Percentiles rank a stretch among this genome's conserved stretches.
Evolutionary conservation across 2,113 vertebrate genomes (phyloP).

Genomic region (Neodon shergylaensis): DNA sequence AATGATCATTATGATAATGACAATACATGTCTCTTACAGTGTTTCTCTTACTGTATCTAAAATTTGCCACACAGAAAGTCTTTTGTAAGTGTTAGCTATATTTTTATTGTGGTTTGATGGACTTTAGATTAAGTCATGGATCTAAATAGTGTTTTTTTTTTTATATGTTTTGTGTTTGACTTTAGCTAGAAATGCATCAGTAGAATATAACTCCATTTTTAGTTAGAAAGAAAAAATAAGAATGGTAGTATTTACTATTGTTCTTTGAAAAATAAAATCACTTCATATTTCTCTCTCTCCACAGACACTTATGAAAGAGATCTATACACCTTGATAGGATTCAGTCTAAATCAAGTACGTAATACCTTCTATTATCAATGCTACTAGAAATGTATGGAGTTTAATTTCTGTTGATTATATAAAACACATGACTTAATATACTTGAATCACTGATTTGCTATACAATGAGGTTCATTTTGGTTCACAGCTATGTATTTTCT

Average conservation of each 20-base stretch:
- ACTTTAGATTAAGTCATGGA: background rate
- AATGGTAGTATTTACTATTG: background rate
- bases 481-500: background rate
- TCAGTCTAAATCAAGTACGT: slow-evolving; percentile 83
- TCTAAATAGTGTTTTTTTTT: background rate
- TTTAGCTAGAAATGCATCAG: background rate
- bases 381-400: background rate
- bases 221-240: background rate
- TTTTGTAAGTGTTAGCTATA: background rate
- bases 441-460: background rate
- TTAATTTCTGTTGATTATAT: background rate
- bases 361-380: slow-evolving; percentile 13
- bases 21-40: background rate
- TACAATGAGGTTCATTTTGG: background rate
- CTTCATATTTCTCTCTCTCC: slow-evolving; percentile 24
- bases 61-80: background rate
- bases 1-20: background rate
- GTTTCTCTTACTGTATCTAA: slow-evolving; percentile 1
- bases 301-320: slow-evolving; percentile 85
- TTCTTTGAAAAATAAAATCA: slow-evolving; percentile 36
- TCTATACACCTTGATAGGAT: slow-evolving; percentile 80
- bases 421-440: background rate
- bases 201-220: background rate
- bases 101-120: background rate
- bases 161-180: background rate